Percentiles rank a stretch among this genome's conserved stretches.
These are phyloP conservation scores for Thalassoma bifasciatum DNA, from an alignment of 2,113 vertebrate genomes.

Conservation along the genomic window DNA sequence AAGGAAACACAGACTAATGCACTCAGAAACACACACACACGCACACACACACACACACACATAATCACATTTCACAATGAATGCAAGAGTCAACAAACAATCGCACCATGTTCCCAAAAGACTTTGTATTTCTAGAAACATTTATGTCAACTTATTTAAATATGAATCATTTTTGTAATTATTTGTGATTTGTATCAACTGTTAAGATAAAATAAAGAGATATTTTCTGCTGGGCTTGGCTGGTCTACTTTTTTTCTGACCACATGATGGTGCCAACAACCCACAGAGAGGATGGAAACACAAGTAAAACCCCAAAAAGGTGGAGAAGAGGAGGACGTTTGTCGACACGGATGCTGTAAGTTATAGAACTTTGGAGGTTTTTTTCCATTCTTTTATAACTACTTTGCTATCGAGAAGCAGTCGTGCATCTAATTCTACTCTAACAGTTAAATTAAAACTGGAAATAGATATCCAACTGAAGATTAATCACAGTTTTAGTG, in stretches of 20 bases:
- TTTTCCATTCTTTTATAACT: too few relatives aligned
- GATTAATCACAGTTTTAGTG: too few relatives aligned
- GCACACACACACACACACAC: not conserved
- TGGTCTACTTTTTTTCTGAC: not conserved
- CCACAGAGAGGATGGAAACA: not conserved
- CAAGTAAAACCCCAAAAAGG: not conserved
- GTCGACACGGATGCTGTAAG: too few relatives aligned
- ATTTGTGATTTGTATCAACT: slow-evolving; percentile 45
- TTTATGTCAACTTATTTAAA: slow-evolving; percentile 34
- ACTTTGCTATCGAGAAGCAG: too few relatives aligned
- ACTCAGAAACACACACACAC: not conserved
- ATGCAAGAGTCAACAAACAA: not conserved
- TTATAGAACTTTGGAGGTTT: too few relatives aligned
- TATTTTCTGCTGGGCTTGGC: too few relatives aligned
- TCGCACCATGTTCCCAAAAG: slow-evolving; percentile 22
- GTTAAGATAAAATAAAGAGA: slow-evolving; percentile 39
- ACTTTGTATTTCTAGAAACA: slow-evolving; percentile 35
- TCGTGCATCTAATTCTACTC: too few relatives aligned
- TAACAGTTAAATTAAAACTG: too few relatives aligned
- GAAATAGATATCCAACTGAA: too few relatives aligned
- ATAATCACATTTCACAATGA: not conserved
- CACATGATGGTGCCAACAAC: slow-evolving; percentile 56
- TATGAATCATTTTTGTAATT: slow-evolving; percentile 52
- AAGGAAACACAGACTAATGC: slow-evolving; percentile 44
- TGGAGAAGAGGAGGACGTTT: not conserved